Percentiles rank a stretch among this genome's conserved stretches.
Conservation (phyloP, 2,888 invertebrate genomes). For the Eristalis intricaria region DNA sequence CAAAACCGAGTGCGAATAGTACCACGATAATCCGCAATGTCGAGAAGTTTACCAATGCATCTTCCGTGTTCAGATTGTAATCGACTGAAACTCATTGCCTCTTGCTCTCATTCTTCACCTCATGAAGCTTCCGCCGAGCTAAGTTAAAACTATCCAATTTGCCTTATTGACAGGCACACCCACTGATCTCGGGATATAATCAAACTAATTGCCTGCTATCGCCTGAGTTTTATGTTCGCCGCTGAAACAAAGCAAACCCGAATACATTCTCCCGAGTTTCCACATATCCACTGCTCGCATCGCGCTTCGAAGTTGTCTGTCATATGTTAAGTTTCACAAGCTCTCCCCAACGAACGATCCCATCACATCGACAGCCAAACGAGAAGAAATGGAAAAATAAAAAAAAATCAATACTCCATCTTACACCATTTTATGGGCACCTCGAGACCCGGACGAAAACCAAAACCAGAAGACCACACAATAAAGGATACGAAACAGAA, state of each 20-base stretch:
- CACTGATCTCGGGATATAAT: background rate
- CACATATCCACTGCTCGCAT: background rate
- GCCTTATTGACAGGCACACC: background rate
- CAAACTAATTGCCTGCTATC: background rate
- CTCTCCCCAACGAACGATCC: background rate
- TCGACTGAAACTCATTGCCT: too few species aligned
- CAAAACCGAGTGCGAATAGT: too few species aligned
- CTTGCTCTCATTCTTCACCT: too few species aligned
- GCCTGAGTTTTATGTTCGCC: background rate
- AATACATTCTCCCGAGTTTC: background rate
- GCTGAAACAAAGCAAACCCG: background rate
- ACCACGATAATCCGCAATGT: too few species aligned
- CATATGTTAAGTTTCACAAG: conserved; percentile 31
- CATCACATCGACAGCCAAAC: background rate
- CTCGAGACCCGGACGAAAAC: conserved; percentile 4
- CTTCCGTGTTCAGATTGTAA: too few species aligned
- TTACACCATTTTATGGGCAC: conserved; percentile 26
- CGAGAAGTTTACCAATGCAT: too few species aligned
- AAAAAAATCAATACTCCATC: background rate
- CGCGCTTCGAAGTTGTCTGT: background rate
- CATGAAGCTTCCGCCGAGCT: too few species aligned
- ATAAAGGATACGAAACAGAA: conserved; percentile 31
- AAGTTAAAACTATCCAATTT: background rate
- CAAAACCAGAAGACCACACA: conserved; percentile 15
- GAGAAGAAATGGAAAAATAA: background rate